Evolutionary conservation across 1,140 invertebrate species (phyloP).

Genomic region (Calliopsis andreniformis): DNA sequence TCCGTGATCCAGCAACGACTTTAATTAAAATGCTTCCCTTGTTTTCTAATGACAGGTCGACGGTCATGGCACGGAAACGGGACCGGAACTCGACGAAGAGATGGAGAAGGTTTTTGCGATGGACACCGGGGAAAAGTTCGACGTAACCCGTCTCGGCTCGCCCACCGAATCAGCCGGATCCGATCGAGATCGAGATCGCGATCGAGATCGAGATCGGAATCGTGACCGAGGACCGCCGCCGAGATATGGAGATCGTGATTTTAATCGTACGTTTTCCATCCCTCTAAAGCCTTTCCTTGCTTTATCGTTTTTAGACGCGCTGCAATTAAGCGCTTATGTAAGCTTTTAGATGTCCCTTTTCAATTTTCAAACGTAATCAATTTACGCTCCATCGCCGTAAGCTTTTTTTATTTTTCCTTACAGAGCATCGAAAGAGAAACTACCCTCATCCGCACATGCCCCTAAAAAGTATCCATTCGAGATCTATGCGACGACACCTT

Average conservation of each 20-base stretch:
- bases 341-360: too few species aligned
- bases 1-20: too few species aligned
- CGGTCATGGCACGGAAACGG: conserved; percentile 84
- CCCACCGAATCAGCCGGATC: conserved; percentile 80
- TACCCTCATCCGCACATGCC: conserved; percentile 86
- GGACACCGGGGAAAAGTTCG: conserved; percentile 83
- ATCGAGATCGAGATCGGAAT: conserved; percentile 79
- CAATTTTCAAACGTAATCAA: too few species aligned
- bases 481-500: conserved; percentile 80
- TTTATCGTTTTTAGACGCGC: too few species aligned
- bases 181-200: conserved; percentile 78
- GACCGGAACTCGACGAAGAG: conserved; percentile 88
- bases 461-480: conserved; percentile 82
- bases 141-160: conserved; percentile 83
- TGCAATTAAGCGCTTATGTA: too few species aligned
- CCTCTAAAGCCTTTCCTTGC: neutral
- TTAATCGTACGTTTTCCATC: conserved; percentile 79
- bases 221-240: conserved; percentile 75
- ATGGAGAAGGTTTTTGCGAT: conserved; percentile 89
- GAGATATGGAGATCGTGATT: conserved; percentile 82
- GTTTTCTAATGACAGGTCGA: too few species aligned
- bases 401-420: conserved; percentile 55
- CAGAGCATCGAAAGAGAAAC: conserved; percentile 85
- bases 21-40: too few species aligned
- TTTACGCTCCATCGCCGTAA: too few species aligned